Evolutionary conservation across 2,797 vertebrate species (phyloP), one percentile per base, ranked within the genome.

Genomic region (Rhinella marina): DNA sequence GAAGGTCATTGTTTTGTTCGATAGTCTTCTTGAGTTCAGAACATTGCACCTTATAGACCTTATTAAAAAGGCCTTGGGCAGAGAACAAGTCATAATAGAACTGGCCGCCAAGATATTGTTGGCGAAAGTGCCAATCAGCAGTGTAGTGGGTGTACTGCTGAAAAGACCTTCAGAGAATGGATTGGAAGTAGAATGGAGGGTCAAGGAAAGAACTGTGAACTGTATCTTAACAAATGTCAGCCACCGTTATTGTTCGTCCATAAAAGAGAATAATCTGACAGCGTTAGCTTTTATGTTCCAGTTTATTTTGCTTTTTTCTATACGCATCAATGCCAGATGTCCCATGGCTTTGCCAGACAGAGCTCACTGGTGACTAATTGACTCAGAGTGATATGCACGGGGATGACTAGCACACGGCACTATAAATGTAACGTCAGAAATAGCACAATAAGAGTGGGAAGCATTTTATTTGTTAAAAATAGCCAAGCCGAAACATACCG

Each of bases 151-250:
- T 66, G 54, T 61, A 27, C 64, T 2, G 41, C 75, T 80, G 81
- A 59, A 79, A 82, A 84, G 88, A 89, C 78, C 84, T 89, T 89
- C 83, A 83, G 32, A 89, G 72, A 68, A 54, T 29, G 25, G 82
- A 27, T 72, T 80, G 29, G 19, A 83, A 86, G 86, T 70, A 77
- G 73, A 86, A 89, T 78, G 57, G 84, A 66, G 78, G 61, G 62
- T n/a, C 72, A 61, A 79, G 75, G 41, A 80, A 87, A 86, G 50
- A 57, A 89, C 61, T 75, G 41, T 73, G 81, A 56, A 41, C 64
- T 84, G 82, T 84, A 84, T 88, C 62, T 86, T 64, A 80, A 68
- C 62, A 89, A 89, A 89, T 89, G 85, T 84, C 84, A 89, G 50
- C 84, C 73, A 56, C 85, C 75, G 80, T 84, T 89, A 82, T 84